Percentiles rank a stretch among this genome's conserved stretches.
These are phyloP conservation scores for Allobates femoralis DNA, from an alignment of 2,797 vertebrate genomes.

Conservation along the genomic window DNA sequence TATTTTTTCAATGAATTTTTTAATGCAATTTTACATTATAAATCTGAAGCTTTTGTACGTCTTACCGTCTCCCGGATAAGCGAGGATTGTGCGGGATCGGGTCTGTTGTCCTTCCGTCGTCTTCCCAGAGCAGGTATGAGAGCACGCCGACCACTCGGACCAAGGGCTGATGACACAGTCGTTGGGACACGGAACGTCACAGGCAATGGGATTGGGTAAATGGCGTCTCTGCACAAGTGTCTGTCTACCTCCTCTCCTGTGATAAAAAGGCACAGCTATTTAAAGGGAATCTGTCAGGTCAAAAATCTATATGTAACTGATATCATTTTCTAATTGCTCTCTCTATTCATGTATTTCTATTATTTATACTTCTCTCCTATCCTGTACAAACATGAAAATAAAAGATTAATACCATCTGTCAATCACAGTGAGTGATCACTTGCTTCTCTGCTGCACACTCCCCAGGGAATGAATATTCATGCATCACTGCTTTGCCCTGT, in stretches of 20 bases:
- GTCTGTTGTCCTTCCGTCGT: slow-evolving; percentile 92
- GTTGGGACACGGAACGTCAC: slow-evolving; percentile 89
- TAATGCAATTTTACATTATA: neutral
- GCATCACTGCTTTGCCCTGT: no score
- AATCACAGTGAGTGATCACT: no score
- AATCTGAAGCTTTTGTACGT: neutral
- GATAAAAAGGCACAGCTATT: slow-evolving; percentile 33
- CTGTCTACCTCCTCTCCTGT: slow-evolving; percentile 85
- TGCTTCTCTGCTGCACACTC: no score
- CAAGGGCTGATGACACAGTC: slow-evolving; percentile 95
- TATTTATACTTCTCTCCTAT: no score
- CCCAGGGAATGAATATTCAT: no score
- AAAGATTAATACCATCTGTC: no score
- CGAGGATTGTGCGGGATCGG: slow-evolving; percentile 90
- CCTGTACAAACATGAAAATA: no score
- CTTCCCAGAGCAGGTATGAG: slow-evolving; percentile 97
- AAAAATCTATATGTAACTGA: no score
- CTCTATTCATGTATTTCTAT: no score
- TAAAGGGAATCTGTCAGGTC: no score
- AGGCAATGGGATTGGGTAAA: slow-evolving; percentile 81
- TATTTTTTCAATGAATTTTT: neutral
- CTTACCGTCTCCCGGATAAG: slow-evolving; percentile 94
- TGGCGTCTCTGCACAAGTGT: slow-evolving; percentile 83
- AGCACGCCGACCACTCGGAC: slow-evolving; percentile 94
- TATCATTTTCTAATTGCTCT: no score